These are phyloP conservation scores for Hydractinia echinata DNA, from an alignment of 30 jellyfish, hydroid and myxozoan species.

Conservation along the genomic window DNA sequence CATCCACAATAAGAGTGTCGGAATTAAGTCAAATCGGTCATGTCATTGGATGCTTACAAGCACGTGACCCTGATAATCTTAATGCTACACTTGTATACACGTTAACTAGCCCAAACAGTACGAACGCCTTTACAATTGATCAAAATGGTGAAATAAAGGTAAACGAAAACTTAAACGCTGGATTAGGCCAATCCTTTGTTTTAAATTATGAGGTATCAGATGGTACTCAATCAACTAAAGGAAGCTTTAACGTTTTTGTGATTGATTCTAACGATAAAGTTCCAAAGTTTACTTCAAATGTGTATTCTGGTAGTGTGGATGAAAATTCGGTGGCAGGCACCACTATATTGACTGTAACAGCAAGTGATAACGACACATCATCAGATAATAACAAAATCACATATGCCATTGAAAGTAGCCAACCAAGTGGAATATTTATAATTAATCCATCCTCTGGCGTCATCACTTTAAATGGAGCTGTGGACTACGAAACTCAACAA, in stretches of 20 bases:
- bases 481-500: slow-evolving; percentile 38
- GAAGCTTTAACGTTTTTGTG: slow-evolving; percentile 15
- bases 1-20: slow-evolving; percentile 19
- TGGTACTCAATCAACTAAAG: not conserved
- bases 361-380: slow-evolving; percentile 34
- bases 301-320: slow-evolving; percentile 13
- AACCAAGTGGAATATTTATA: not conserved
- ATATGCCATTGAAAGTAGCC: slow-evolving; percentile 29
- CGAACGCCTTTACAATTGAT: slow-evolving; percentile 13
- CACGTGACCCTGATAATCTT: not conserved
- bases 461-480: not conserved
- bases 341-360: slow-evolving; percentile 22
- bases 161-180: slow-evolving; percentile 3
- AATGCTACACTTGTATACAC: not conserved
- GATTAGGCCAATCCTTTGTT: not conserved
- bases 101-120: not conserved
- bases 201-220: slow-evolving; percentile 25
- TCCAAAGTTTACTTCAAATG: slow-evolving; percentile 4
- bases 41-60: slow-evolving; percentile 21
- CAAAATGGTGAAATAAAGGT: slow-evolving; percentile 25
- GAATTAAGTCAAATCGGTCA: slow-evolving; percentile 18
- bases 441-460: slow-evolving; percentile 36
- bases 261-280: slow-evolving; percentile 7
- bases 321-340: not conserved
- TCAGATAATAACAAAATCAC: slow-evolving; percentile 23